These are phyloP conservation scores for Barnardius zonarius DNA, from an alignment of 2,113 vertebrate genomes.

Conservation along the genomic window DNA sequence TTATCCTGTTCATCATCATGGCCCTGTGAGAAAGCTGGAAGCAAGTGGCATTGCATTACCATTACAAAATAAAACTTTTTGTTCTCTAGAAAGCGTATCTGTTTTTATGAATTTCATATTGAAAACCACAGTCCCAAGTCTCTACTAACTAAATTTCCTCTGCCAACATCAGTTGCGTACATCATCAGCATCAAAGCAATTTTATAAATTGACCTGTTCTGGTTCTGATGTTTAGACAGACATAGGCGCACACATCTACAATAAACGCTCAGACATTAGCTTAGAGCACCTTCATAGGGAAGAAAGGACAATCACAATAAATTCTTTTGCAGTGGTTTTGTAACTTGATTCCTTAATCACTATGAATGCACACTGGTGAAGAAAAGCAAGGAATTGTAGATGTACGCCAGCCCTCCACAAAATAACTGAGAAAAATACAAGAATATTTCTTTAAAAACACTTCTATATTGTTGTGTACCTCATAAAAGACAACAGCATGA, in stretches of 20 bases:
- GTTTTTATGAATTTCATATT: background rate
- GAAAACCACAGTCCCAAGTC: background rate
- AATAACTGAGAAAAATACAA: background rate
- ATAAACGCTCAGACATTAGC: background rate
- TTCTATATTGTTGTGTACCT: background rate
- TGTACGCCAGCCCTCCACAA: background rate
- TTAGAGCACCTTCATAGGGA: background rate
- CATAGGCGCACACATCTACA: background rate
- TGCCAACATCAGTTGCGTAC: background rate
- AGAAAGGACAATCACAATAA: background rate
- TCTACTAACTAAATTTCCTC: background rate
- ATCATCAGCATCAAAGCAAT: background rate
- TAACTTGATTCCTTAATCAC: background rate
- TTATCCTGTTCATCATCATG: background rate
- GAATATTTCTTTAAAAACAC: background rate
- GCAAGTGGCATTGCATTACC: background rate
- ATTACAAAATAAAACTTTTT: background rate
- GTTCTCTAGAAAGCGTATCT: background rate
- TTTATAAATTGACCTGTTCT: background rate
- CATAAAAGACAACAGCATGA: background rate
- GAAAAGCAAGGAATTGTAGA: background rate
- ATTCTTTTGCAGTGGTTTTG: background rate
- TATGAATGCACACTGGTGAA: background rate
- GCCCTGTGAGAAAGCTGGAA: background rate
- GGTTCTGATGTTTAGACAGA: background rate